phyloP scores from a whole-genome alignment of 2,888 invertebrate genomes.

The Lasioglossum villosulum region DNA sequence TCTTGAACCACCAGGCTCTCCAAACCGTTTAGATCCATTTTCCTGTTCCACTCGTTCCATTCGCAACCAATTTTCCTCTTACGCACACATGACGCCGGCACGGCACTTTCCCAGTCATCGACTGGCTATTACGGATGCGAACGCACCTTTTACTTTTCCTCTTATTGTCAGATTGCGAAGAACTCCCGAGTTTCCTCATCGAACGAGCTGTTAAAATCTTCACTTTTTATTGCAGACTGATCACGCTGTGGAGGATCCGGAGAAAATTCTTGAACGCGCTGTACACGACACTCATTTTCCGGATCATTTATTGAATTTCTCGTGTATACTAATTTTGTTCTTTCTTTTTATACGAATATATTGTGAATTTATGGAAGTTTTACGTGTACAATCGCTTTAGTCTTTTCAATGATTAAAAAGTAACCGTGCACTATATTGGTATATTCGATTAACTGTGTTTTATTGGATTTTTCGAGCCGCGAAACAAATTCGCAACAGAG shows the following conservation, averaged over 20 bases:
- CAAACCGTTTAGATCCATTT: constrained; percentile 39
- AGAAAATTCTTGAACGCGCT: background rate
- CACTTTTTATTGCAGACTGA: background rate
- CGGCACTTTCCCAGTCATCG: background rate
- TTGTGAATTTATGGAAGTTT: background rate
- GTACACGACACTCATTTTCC: background rate
- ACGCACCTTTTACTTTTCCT: background rate
- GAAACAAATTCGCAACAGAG: background rate
- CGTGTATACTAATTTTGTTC: background rate
- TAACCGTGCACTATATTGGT: too few species aligned
- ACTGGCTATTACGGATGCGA: background rate
- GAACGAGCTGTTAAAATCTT: too few species aligned
- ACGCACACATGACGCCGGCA: background rate
- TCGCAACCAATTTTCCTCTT: constrained; percentile 8
- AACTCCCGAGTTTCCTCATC: background rate
- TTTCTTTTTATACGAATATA: background rate
- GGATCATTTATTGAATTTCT: background rate
- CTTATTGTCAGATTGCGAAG: background rate
- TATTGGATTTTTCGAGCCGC: background rate
- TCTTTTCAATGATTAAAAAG: background rate
- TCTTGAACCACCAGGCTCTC: background rate
- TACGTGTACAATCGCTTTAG: background rate
- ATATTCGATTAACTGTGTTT: too few species aligned
- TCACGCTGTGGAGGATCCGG: background rate
- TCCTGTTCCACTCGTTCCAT: constrained; percentile 37